Evolutionary conservation across 2,113 vertebrate species (phyloP), one percentile per base, ranked within the genome.

Genomic region (Setophaga petechia): DNA sequence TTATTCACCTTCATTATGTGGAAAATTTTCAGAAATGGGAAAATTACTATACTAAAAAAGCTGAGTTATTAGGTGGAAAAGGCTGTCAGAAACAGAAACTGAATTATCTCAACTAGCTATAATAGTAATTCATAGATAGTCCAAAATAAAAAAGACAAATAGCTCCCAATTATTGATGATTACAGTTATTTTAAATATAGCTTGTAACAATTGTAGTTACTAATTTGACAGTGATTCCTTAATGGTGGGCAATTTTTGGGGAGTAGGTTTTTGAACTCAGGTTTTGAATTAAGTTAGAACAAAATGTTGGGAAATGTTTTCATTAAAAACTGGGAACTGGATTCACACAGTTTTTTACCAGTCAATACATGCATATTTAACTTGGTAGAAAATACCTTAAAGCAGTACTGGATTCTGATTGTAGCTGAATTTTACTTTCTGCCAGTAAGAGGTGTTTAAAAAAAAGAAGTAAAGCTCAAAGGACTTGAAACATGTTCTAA

Each of bases 211-310:
- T 3, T 68, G 15, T 62, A 52, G 44, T 85, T 90, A 44, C 8
- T 88, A 71, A 90, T 73, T 65, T 93, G 75, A 63, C 51, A 83
- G 52, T 90, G 41, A 62, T 92, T 95, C 59, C 30, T 91, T 93
- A 87, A 73, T 46, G 12, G 33, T 57, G 17, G 80, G 61, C 33
- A 54, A 4, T 83, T 95, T 28, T 55, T 68, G 44, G 30, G 24
- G 33, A 73, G 10, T 28, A 65, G 58, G 28, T 33, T 95, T 89
- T 73, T 71, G 3, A 81, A 93, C 49, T 66, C 23, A 59, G 10
- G 2, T 46, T 82, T 77, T 65, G 83, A 84, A 61, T 59, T 20
- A 63, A 76, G 37, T 69, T 23, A 71, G 33, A 85, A 52, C 5
- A 49, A 74, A 90, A 80, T 30, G 10, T 51, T 85, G 83, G 51